Conservation (phyloP, 92 coral and sea anemone species). For the Umimayanthus chanpuru region DNA sequence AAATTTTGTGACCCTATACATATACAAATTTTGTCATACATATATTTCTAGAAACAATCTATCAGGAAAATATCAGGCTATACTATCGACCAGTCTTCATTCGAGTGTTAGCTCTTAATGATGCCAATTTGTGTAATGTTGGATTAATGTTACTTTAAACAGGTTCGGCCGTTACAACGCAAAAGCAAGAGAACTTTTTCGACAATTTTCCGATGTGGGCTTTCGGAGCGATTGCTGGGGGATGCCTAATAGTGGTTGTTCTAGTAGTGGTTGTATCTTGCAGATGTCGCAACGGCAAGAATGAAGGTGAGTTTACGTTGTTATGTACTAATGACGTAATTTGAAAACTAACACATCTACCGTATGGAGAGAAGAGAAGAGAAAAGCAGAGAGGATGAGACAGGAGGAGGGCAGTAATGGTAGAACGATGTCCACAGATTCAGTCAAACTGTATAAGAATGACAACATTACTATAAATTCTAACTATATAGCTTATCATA, state of each 20-base stretch:
- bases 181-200: background rate
- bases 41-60: too few relatives aligned
- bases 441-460: too few relatives aligned
- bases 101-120: background rate
- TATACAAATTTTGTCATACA: background rate
- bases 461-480: too few relatives aligned
- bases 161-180: background rate
- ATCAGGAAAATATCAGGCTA: background rate
- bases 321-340: too few relatives aligned
- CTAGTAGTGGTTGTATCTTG: constrained; percentile 31
- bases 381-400: too few relatives aligned
- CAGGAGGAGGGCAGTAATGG: too few relatives aligned
- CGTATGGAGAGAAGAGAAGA: too few relatives aligned
- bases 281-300: constrained; percentile 31
- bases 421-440: too few relatives aligned
- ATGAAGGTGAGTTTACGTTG: background rate
- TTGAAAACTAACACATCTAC: too few relatives aligned
- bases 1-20: too few relatives aligned
- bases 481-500: too few relatives aligned
- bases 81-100: background rate
- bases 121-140: background rate
- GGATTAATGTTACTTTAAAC: background rate
- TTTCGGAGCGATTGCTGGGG: constrained; percentile 57
- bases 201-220: constrained; percentile 57
- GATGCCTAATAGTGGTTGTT: constrained; percentile 36